A percentile compares a stretch with the other conserved stretches of the same genome.
phyloP scores from a whole-genome alignment of 2,113 vertebrate genomes.

The Aix galericulata region DNA sequence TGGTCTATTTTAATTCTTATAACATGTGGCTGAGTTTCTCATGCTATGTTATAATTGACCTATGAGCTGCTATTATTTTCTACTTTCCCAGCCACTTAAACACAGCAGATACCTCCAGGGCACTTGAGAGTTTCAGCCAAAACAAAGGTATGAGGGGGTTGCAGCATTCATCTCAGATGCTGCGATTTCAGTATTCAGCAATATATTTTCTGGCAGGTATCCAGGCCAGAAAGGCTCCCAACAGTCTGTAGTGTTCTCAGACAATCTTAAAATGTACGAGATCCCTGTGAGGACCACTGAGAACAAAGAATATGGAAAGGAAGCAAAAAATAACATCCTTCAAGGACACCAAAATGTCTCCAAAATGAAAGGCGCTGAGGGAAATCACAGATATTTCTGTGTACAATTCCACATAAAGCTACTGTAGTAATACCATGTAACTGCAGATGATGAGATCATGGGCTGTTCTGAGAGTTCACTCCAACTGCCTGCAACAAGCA shows the following conservation, averaged over 20 bases:
- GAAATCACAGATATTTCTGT: not conserved
- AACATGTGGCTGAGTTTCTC: conserved; percentile 41
- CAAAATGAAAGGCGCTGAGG: not conserved
- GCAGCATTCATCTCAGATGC: conserved; percentile 49
- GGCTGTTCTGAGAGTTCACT: not conserved
- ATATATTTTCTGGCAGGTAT: conserved; percentile 43
- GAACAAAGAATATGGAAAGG: not conserved
- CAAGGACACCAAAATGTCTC: not conserved
- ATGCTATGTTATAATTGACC: conserved; percentile 54
- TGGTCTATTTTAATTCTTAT: conserved; percentile 39
- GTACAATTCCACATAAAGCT: not conserved
- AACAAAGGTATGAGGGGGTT: conserved; percentile 36
- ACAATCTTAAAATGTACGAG: not conserved
- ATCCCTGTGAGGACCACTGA: not conserved
- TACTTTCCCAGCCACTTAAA: conserved; percentile 67
- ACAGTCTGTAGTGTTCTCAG: not conserved
- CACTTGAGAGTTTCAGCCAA: conserved; percentile 58
- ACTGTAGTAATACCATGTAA: not conserved
- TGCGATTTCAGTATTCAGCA: conserved; percentile 61
- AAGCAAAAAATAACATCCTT: not conserved
- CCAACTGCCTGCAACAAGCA: not conserved
- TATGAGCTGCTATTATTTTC: conserved; percentile 50
- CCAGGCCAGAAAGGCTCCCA: conserved; percentile 44
- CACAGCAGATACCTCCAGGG: conserved; percentile 48
- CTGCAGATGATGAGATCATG: not conserved